These are phyloP conservation scores for Microcebus lehilahytsara DNA, from an alignment of 2,113 vertebrate genomes.

Conservation along the genomic window DNA sequence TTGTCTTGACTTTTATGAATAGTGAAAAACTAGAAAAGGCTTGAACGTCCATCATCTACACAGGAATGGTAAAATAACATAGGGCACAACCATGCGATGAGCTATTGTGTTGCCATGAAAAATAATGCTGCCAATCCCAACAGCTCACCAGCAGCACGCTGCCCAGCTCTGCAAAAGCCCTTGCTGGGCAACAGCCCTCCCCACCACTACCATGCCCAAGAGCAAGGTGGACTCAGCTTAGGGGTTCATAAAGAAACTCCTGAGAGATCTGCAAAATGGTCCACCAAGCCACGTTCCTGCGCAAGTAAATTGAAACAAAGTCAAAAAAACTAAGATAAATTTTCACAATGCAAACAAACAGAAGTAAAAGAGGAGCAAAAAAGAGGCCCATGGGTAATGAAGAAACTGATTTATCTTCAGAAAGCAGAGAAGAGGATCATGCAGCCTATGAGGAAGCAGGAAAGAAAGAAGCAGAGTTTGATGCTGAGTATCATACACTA, in stretches of 20 bases:
- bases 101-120: too few species aligned
- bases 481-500: too few species aligned
- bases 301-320: not conserved
- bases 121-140: accelerated
- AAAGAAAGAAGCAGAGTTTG: not conserved
- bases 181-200: not conserved
- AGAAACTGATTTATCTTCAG: not conserved
- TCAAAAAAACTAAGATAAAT: not conserved
- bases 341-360: not conserved
- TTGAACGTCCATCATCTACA: not conserved
- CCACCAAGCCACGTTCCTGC: not conserved
- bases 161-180: too few species aligned
- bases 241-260: not conserved
- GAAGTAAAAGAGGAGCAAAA: not conserved
- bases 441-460: not conserved
- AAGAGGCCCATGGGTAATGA: not conserved
- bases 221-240: not conserved
- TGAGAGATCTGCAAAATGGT: not conserved
- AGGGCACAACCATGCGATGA: accelerated
- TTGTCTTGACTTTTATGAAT: not conserved
- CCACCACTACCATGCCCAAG: not conserved
- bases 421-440: not conserved
- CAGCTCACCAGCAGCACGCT: too few species aligned
- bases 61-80: not conserved
- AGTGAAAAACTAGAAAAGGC: not conserved